Evolutionary conservation across 2,888 invertebrate genomes (phyloP).

Genomic region (Chrysina gloriosa): DNA sequence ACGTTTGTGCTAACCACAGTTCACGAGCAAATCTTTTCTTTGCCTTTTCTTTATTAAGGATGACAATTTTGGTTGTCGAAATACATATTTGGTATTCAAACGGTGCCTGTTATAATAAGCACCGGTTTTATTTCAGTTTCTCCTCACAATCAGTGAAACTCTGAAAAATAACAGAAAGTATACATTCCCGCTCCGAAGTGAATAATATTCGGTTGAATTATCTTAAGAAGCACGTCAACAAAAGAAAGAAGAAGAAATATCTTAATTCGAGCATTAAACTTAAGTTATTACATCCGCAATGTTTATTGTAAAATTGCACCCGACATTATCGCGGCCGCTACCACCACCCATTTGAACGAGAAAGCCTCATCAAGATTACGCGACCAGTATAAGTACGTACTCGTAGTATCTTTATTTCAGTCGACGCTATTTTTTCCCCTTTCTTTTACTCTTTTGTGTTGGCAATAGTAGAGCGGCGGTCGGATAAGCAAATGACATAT

Average conservation of each 20-base stretch:
- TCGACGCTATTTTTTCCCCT: neutral
- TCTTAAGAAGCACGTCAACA: neutral
- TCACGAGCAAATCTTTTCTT: too few relatives aligned
- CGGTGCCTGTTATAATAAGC: too few relatives aligned
- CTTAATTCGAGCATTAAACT: slow-evolving; percentile 25
- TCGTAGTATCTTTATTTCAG: neutral
- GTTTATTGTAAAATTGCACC: slow-evolving; percentile 30
- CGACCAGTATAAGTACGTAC: neutral
- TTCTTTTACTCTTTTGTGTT: neutral
- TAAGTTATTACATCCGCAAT: slow-evolving; percentile 33
- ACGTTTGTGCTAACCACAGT: too few relatives aligned
- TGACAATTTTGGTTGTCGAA: too few relatives aligned
- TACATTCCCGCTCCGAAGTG: too few relatives aligned
- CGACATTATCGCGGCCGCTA: neutral
- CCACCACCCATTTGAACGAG: neutral
- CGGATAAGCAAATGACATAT: slow-evolving; percentile 32
- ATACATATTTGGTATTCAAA: too few relatives aligned
- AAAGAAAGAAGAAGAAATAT: slow-evolving; percentile 4
- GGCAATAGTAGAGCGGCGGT: neutral
- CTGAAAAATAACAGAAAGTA: neutral
- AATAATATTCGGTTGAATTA: too few relatives aligned
- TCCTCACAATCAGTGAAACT: neutral
- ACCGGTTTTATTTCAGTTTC: too few relatives aligned
- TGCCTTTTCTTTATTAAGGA: too few relatives aligned
- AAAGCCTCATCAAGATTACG: slow-evolving; percentile 9